phyloP scores from a whole-genome alignment of 2,888 invertebrate genomes.

The Cantharis lateralis region DNA sequence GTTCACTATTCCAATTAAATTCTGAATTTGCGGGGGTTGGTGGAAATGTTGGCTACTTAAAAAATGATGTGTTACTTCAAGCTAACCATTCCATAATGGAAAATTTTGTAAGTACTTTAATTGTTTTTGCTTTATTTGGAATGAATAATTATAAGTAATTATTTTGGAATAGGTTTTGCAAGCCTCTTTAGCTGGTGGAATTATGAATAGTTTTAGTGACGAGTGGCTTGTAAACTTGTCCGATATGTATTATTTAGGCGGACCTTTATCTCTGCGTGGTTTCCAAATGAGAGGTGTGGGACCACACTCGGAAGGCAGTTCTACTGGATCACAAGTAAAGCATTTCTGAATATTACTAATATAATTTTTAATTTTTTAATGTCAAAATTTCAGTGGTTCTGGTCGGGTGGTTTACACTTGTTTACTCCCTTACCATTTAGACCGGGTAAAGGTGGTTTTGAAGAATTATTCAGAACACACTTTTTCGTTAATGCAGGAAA shows the following conservation, averaged over 20 bases:
- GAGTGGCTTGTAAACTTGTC: constrained; percentile 66
- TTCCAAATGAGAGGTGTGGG: constrained; percentile 88
- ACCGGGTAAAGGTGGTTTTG: constrained; percentile 76
- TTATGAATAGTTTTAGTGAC: constrained; percentile 65
- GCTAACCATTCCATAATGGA: constrained; percentile 59
- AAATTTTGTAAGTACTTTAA: constrained; percentile 36
- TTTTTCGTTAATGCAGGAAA: constrained; percentile 89
- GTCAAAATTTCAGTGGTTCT: constrained; percentile 66
- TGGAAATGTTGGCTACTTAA: constrained; percentile 89
- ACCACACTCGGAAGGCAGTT: constrained; percentile 77
- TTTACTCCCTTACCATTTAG: constrained; percentile 90
- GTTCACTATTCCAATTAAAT: constrained; percentile 71
- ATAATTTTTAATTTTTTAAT: neutral
- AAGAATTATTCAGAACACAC: constrained; percentile 86
- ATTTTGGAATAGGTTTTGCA: constrained; percentile 68
- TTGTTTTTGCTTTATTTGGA: neutral
- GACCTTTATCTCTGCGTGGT: constrained; percentile 86
- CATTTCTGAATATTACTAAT: constrained; percentile 11
- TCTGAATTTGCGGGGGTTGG: constrained; percentile 89
- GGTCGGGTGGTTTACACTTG: constrained; percentile 85
- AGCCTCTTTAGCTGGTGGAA: constrained; percentile 69
- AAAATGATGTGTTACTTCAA: constrained; percentile 78
- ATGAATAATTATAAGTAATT: neutral
- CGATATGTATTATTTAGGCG: constrained; percentile 86
- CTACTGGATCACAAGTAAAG: constrained; percentile 70